These are phyloP conservation scores for Rhabdophis nuchalis DNA, from an alignment of 2,797 vertebrate species.

Conservation along the genomic window DNA sequence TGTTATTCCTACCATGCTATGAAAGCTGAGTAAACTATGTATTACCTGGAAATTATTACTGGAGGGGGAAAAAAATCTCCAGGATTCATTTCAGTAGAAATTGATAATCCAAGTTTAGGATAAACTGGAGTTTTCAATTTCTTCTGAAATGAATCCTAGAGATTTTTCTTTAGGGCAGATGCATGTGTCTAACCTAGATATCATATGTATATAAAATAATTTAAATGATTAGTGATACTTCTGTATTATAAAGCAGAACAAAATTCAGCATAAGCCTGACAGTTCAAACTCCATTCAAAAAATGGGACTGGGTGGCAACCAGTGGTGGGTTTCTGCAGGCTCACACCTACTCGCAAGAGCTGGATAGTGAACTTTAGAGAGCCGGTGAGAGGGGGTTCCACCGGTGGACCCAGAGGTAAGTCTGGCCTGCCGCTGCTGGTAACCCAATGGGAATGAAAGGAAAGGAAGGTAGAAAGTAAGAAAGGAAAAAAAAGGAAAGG, in stretches of 20 bases:
- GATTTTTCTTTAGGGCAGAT: neutral
- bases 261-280: neutral
- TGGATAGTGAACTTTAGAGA: no score
- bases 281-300: neutral
- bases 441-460: no score
- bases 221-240: neutral
- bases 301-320: no score
- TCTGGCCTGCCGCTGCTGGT: no score
- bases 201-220: neutral
- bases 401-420: no score
- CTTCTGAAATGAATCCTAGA: neutral
- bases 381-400: no score
- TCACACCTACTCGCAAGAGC: no score
- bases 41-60: neutral
- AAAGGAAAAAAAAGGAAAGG: no score
- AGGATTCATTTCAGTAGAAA: neutral
- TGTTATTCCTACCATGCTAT: neutral
- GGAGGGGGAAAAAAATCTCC: neutral
- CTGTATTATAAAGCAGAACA: neutral
- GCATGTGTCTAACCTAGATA: neutral
- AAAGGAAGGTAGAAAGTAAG: no score
- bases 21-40: neutral
- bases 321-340: no score
- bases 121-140: neutral
- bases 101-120: neutral